Percentiles rank a stretch among this genome's conserved stretches.
phyloP scores from a whole-genome alignment of 2,888 invertebrate species.

The Orthosia cruda region DNA sequence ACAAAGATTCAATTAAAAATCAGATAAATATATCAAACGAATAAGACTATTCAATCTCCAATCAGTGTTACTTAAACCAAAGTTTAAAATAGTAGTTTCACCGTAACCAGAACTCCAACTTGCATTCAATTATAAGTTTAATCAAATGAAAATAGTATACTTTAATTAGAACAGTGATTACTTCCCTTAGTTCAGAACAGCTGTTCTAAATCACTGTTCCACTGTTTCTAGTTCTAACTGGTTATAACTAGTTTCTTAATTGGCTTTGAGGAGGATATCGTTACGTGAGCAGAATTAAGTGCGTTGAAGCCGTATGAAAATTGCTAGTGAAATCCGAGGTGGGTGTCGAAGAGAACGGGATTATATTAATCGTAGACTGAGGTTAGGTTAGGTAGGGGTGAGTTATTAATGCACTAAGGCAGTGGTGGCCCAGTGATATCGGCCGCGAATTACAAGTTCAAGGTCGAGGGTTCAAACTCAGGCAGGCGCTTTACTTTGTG shows the following conservation, averaged over 20 bases:
- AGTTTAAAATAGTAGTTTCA: conserved; percentile 23
- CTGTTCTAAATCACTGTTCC: conserved; percentile 52
- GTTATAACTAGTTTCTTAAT: conserved; percentile 39
- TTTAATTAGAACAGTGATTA: conserved; percentile 44
- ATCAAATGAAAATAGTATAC: conserved; percentile 42
- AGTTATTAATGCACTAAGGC: not conserved
- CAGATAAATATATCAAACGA: not conserved
- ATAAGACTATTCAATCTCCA: conserved; percentile 5
- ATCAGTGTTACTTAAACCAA: not conserved
- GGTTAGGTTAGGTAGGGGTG: conserved; percentile 10
- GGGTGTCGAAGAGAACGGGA: not conserved
- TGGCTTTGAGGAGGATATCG: conserved; percentile 38
- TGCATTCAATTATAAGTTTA: conserved; percentile 60
- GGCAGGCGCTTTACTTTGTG: no score
- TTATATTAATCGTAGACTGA: not conserved
- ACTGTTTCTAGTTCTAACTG: conserved; percentile 13
- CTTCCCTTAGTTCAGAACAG: conserved; percentile 31
- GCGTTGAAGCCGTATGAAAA: conserved; percentile 27
- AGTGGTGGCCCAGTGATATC: no score
- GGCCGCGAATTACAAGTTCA: no score
- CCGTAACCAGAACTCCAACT: conserved; percentile 18
- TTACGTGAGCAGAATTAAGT: conserved; percentile 5
- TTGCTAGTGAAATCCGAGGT: not conserved
- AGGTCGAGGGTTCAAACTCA: no score
- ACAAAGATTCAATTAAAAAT: not conserved